Base-by-base conservation (phyloP, 35 echinoderm and acorn worm genomes). In the Amphiura filiformis region DNA sequence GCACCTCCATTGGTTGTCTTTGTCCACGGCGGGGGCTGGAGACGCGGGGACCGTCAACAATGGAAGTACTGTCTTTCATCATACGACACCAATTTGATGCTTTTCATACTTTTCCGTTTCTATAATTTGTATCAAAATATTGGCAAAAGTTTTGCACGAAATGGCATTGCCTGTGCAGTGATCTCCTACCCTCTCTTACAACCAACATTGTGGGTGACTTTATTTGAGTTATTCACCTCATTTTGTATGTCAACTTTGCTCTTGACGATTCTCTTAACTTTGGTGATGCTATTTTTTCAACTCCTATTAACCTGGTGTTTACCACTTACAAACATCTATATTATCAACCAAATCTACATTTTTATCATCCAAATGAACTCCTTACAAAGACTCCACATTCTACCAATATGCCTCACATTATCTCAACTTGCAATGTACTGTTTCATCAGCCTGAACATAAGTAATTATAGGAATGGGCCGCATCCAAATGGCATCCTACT, bases 1-100 rank as follows among this genome's bases (percentile, higher is more conserved):
- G 12, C 32, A 70, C 39, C 64, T 7, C 57, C 84, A 13, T 42
- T 86, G 12, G 84, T 86, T 36, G 84, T 86, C 34, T 86, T 75
- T 36, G 84, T 32, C 14, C 36, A 86, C 33, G 84, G 84, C 14
- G 84, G 84, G 33, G 84, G 84, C 5, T 86, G 84, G 84, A 31
- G 84, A 36, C 33, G 84, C 13, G 84, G 84, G 0, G 84, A 86
- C 32, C 61, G 70, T 36, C 84, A 86, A 31, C 23, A 31, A 31
- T 86, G 84, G 84, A 56, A 57, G 0, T 57, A 86, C 31, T 86
- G 39, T 65, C n/a, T 86, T 36, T 86, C 84, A 42, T 35, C 52
- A 0, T 86, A 61, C 52, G 84, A 86, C 65, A 40, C 70, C 61
- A 86, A 86, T 37, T 76, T 86, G 5, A 31, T 18, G 13, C 22